Conservation (phyloP, 2,888 invertebrate species). For the Leucoma salicis region DNA sequence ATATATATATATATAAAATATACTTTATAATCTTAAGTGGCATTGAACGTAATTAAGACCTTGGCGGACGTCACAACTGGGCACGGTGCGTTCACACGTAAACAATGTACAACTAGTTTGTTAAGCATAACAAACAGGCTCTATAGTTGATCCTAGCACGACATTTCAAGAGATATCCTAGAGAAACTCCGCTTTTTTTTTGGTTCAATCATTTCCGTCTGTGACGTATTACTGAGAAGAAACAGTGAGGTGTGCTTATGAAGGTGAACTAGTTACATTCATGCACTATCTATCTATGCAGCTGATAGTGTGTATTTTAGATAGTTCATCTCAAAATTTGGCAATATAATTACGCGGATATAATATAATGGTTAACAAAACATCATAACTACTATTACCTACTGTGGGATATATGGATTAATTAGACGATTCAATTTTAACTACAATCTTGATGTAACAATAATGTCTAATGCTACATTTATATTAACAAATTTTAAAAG, state of each 20-base stretch:
- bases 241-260: constrained; percentile 42
- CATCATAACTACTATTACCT: too few relatives aligned
- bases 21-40: constrained; percentile 25
- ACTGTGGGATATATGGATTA: too few relatives aligned
- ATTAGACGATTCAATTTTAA: too few relatives aligned
- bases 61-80: constrained; percentile 50
- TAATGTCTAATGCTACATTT: constrained; percentile 1
- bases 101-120: constrained; percentile 50
- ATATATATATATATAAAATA: too few relatives aligned
- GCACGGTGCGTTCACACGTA: constrained; percentile 56
- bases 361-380: too few relatives aligned
- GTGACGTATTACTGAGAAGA: constrained; percentile 15
- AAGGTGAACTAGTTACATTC: constrained; percentile 23
- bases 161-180: constrained; percentile 56
- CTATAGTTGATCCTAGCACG: constrained; percentile 38
- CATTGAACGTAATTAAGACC: constrained; percentile 55
- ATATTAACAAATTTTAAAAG: neutral
- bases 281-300: too few relatives aligned
- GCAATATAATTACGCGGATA: too few relatives aligned
- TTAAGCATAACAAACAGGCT: constrained; percentile 49
- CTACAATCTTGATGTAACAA: too few relatives aligned
- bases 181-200: constrained; percentile 57
- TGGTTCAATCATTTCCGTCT: constrained; percentile 32
- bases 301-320: neutral
- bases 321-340: neutral